These are phyloP conservation scores for Agrypnus murinus DNA, from an alignment of 2,888 invertebrate genomes.

Conservation along the genomic window DNA sequence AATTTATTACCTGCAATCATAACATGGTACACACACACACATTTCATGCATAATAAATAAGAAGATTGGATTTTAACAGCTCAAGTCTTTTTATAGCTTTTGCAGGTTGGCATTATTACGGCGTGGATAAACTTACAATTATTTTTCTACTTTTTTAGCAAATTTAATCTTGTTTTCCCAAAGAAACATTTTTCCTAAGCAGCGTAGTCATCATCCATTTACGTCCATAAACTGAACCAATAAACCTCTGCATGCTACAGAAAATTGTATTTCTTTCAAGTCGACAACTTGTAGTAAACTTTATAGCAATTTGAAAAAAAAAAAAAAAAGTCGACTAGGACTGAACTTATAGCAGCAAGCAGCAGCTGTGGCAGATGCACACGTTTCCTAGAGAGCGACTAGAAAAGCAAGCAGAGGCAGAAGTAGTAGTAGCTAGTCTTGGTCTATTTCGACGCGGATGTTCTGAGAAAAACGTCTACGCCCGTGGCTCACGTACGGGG, in stretches of 20 bases:
- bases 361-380: slow-evolving; percentile 23
- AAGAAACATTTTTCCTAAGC: not conserved
- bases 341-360: no score
- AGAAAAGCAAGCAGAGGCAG: slow-evolving; percentile 12
- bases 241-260: not conserved
- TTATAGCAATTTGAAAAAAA: slow-evolving; percentile 33
- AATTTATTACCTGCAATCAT: slow-evolving; percentile 26
- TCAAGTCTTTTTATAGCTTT: not conserved
- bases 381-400: slow-evolving; percentile 36
- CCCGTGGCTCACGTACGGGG: slow-evolving; percentile 40
- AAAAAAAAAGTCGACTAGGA: slow-evolving; percentile 14
- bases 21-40: slow-evolving; percentile 15
- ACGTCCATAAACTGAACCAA: no score
- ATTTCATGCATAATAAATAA: slow-evolving; percentile 27
- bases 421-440: slow-evolving; percentile 32
- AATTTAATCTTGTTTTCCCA: not conserved
- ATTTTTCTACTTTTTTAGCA: not conserved
- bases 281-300: slow-evolving; percentile 21
- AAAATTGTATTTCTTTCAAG: slow-evolving; percentile 24
- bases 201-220: not conserved
- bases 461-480: slow-evolving; percentile 49
- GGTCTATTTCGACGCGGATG: slow-evolving; percentile 46
- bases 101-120: not conserved
- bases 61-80: slow-evolving; percentile 27
- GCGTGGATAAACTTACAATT: not conserved